A percentile compares a stretch with the other conserved stretches of the same genome.
Conservation (phyloP, 1,140 invertebrate genomes). For the Liolophura sinensis region DNA sequence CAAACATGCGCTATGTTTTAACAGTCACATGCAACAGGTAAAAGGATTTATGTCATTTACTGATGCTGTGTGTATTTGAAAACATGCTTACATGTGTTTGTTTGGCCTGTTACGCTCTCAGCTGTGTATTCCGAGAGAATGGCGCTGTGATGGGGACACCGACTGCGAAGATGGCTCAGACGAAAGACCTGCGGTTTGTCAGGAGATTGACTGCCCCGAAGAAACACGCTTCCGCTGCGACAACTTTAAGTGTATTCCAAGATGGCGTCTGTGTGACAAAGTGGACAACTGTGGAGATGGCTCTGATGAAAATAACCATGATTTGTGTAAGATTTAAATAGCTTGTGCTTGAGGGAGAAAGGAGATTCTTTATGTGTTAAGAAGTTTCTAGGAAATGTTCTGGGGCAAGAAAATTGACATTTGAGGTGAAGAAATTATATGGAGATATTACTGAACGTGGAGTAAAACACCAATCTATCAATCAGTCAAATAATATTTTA, state of each 20-base stretch:
- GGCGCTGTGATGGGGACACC: slow-evolving; percentile 67
- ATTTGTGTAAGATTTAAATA: slow-evolving; percentile 33
- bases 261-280: slow-evolving; percentile 82
- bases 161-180: slow-evolving; percentile 95
- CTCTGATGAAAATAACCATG: slow-evolving; percentile 74
- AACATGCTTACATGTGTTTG: not conserved
- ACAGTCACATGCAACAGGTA: too few relatives aligned
- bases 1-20: too few relatives aligned
- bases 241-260: slow-evolving; percentile 75
- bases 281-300: slow-evolving; percentile 87
- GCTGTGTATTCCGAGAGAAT: slow-evolving; percentile 46
- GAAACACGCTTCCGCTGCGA: slow-evolving; percentile 64
- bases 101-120: slow-evolving; percentile 15
- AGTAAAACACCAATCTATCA: too few relatives aligned
- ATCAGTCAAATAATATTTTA: too few relatives aligned
- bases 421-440: too few relatives aligned
- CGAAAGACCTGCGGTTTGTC: slow-evolving; percentile 89
- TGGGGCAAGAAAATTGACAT: too few relatives aligned
- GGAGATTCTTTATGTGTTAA: too few relatives aligned
- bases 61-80: slow-evolving; percentile 3
- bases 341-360: too few relatives aligned
- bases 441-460: too few relatives aligned
- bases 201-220: slow-evolving; percentile 62
- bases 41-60: too few relatives aligned
- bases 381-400: too few relatives aligned